Evolutionary conservation across 2,113 vertebrate species (phyloP).

Genomic region (Vimba vimba): DNA sequence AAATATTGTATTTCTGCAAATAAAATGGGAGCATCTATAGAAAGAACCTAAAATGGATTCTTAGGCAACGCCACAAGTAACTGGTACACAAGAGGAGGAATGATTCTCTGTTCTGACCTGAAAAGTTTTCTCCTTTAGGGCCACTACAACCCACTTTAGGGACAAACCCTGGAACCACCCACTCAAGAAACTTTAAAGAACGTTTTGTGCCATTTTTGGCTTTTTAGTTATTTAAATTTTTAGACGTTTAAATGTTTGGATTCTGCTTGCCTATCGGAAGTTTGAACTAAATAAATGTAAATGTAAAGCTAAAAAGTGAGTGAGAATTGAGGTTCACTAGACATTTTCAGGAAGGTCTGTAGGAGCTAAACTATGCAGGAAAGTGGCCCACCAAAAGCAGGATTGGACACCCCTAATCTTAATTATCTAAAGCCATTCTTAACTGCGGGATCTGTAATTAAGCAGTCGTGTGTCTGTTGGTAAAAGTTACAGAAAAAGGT

Average conservation of each 20-base stretch:
- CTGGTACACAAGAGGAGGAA: background rate
- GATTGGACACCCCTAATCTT: too few species aligned
- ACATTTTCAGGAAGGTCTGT: too few species aligned
- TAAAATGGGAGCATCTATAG: background rate
- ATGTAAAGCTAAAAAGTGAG: too few species aligned
- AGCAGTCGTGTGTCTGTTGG: too few species aligned
- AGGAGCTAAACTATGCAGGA: too few species aligned
- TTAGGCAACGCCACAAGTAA: background rate
- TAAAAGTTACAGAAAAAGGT: too few species aligned
- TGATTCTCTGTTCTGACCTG: background rate
- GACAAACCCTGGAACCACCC: background rate
- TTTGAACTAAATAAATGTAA: too few species aligned
- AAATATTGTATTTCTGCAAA: background rate
- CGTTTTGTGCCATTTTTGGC: background rate
- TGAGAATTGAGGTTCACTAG: too few species aligned
- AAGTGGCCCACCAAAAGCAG: too few species aligned
- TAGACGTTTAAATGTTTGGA: background rate
- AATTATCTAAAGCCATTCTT: too few species aligned
- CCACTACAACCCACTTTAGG: background rate
- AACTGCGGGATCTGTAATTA: too few species aligned
- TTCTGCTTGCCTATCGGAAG: background rate
- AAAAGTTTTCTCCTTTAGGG: background rate
- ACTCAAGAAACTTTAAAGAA: background rate
- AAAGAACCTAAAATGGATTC: too few species aligned
- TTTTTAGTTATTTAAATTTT: background rate